These are phyloP conservation scores for Peromyscus maniculatus DNA, from an alignment of 2,113 vertebrate species.

Conservation along the genomic window DNA sequence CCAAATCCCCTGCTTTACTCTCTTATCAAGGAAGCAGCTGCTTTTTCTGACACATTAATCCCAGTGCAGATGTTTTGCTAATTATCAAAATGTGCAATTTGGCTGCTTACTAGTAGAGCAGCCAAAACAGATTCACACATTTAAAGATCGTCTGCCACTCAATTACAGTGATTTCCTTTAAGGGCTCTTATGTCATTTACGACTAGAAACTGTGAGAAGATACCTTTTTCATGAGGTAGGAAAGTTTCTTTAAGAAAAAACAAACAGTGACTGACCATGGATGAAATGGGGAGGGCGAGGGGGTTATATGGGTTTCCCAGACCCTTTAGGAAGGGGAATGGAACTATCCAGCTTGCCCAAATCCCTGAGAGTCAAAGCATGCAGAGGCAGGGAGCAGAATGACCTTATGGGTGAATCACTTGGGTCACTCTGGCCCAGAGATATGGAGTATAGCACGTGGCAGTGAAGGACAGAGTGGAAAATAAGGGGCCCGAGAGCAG, in stretches of 20 bases:
- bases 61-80: conserved; percentile 65
- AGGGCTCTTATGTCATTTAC: background rate
- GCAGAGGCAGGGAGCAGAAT: background rate
- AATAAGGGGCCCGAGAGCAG: background rate
- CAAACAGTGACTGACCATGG: background rate
- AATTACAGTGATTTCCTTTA: conserved; percentile 12
- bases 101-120: conserved; percentile 53
- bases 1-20: conserved; percentile 34
- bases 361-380: background rate
- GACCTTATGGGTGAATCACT: background rate
- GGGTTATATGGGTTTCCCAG: background rate
- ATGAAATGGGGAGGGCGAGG: background rate
- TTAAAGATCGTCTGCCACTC: background rate
- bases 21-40: conserved; percentile 55
- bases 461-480: background rate
- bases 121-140: conserved; percentile 52
- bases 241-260: background rate
- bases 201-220: background rate
- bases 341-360: background rate
- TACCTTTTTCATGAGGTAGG: background rate
- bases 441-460: background rate
- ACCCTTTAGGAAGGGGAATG: background rate
- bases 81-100: conserved; percentile 66
- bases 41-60: conserved; percentile 56
- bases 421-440: background rate